A percentile compares a stretch with the other conserved stretches of the same genome.
Conservation (phyloP, 2,797 vertebrate species). For the Coregonus sp. region DNA sequence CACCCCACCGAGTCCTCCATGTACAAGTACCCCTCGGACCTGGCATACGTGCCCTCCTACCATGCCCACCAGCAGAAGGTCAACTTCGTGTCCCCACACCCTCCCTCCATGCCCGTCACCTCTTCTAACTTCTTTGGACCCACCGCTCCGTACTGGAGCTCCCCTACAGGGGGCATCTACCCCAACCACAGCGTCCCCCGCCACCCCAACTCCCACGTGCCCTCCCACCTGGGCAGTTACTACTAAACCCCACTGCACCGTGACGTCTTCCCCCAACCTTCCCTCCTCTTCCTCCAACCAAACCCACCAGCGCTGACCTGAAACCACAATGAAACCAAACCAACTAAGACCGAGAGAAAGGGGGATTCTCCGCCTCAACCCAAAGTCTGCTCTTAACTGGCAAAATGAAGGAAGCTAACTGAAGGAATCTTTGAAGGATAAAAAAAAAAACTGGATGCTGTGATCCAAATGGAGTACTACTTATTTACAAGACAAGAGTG, state of each 20-base stretch:
- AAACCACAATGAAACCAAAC: slow-evolving; percentile 57
- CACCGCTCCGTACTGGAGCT: slow-evolving; percentile 95
- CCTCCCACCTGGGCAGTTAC: slow-evolving; percentile 96
- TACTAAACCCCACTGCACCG: slow-evolving; percentile 79
- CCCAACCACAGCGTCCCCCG: slow-evolving; percentile 91
- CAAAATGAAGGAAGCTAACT: slow-evolving; percentile 47
- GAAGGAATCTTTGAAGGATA: slow-evolving; percentile 43
- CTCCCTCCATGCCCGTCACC: slow-evolving; percentile 93
- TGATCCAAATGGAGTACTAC: slow-evolving; percentile 84
- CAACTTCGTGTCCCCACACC: slow-evolving; percentile 95
- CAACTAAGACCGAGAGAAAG: slow-evolving; percentile 55
- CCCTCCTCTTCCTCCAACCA: slow-evolving; percentile 51
- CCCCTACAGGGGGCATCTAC: slow-evolving; percentile 90
- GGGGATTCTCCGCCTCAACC: slow-evolving; percentile 41
- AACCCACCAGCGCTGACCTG: slow-evolving; percentile 60
- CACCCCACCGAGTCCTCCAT: slow-evolving; percentile 93
- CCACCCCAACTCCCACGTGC: slow-evolving; percentile 93
- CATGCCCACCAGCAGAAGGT: slow-evolving; percentile 97
- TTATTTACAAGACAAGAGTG: slow-evolving; percentile 73
- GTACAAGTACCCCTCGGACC: slow-evolving; percentile 96
- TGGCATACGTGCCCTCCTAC: slow-evolving; percentile 94
- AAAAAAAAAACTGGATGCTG: slow-evolving; percentile 83
- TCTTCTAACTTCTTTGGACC: slow-evolving; percentile 97
- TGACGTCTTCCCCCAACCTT: slow-evolving; percentile 41
- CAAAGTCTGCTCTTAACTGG: slow-evolving; percentile 57